These are phyloP conservation scores for Anthoscopus minutus DNA, from an alignment of 2,113 vertebrate species.

Conservation along the genomic window DNA sequence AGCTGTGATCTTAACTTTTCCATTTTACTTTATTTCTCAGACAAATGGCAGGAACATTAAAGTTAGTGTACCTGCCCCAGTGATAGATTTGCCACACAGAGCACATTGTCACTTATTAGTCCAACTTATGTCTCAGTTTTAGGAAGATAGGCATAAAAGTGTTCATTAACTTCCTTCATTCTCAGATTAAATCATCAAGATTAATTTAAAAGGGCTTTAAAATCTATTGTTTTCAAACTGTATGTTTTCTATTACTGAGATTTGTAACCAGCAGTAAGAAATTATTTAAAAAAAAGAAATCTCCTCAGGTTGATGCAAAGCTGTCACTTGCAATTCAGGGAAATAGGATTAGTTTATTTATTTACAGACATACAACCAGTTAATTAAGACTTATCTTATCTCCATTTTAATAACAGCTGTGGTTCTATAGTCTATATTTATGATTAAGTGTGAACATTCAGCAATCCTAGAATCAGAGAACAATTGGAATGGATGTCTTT, in stretches of 20 bases:
- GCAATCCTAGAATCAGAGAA: conserved; percentile 22
- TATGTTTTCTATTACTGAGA: background rate
- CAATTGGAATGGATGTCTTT: background rate
- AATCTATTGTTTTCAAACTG: background rate
- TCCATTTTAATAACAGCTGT: conserved; percentile 40
- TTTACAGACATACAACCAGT: conserved; percentile 20
- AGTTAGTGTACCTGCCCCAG: background rate
- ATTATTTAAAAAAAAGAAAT: background rate
- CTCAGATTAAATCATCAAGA: background rate
- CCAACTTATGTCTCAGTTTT: background rate
- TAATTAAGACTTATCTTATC: conserved; percentile 62
- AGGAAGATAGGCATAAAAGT: background rate
- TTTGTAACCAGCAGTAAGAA: background rate
- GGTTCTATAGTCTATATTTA: conserved; percentile 15
- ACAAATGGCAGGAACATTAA: background rate
- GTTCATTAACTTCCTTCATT: background rate
- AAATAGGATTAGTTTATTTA: conserved; percentile 38
- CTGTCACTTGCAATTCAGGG: background rate
- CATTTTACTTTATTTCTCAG: background rate
- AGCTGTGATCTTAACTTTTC: background rate
- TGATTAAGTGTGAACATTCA: conserved; percentile 26
- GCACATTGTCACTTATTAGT: background rate
- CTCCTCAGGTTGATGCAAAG: background rate
- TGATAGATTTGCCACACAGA: background rate
- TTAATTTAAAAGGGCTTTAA: background rate